A percentile compares a stretch with the other conserved stretches of the same genome.
These are phyloP conservation scores for Phragmatobia fuliginosa DNA, from an alignment of 2,888 invertebrate species.

Conservation along the genomic window DNA sequence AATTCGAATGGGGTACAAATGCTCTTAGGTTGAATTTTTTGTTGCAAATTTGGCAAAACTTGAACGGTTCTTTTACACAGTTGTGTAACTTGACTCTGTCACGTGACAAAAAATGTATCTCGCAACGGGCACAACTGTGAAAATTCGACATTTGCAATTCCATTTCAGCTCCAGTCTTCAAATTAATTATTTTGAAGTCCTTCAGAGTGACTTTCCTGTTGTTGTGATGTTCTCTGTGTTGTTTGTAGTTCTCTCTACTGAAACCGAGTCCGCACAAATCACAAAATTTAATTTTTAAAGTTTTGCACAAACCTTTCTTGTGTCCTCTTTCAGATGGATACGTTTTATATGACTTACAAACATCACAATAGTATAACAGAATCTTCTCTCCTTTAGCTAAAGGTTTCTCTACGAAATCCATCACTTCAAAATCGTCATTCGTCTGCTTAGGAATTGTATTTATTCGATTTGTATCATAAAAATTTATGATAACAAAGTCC, in stretches of 20 bases:
- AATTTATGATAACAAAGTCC: conserved; percentile 41
- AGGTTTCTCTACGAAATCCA: neutral
- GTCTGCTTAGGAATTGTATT: neutral
- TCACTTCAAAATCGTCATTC: neutral
- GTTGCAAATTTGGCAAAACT: conserved; percentile 52
- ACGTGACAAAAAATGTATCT: conserved; percentile 48
- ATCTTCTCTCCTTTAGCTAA: neutral
- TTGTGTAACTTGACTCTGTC: conserved; percentile 26
- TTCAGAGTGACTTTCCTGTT: conserved; percentile 34
- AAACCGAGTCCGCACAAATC: conserved; percentile 58
- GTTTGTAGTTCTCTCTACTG: neutral
- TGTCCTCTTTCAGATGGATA: conserved; percentile 13
- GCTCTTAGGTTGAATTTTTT: conserved; percentile 53
- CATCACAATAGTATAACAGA: conserved; percentile 35
- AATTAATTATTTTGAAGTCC: conserved; percentile 50
- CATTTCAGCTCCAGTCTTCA: conserved; percentile 36
- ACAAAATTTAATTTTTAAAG: conserved; percentile 39
- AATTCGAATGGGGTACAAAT: conserved; percentile 53
- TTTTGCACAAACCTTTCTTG: conserved; percentile 22
- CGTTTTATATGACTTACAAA: conserved; percentile 35
- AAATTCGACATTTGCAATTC: conserved; percentile 50
- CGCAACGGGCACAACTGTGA: conserved; percentile 53
- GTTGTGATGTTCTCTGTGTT: conserved; percentile 39
- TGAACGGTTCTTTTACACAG: conserved; percentile 39
- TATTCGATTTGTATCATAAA: conserved; percentile 11